These are phyloP conservation scores for Dermatemys mawii DNA, from an alignment of 2,113 vertebrate species.

Conservation along the genomic window DNA sequence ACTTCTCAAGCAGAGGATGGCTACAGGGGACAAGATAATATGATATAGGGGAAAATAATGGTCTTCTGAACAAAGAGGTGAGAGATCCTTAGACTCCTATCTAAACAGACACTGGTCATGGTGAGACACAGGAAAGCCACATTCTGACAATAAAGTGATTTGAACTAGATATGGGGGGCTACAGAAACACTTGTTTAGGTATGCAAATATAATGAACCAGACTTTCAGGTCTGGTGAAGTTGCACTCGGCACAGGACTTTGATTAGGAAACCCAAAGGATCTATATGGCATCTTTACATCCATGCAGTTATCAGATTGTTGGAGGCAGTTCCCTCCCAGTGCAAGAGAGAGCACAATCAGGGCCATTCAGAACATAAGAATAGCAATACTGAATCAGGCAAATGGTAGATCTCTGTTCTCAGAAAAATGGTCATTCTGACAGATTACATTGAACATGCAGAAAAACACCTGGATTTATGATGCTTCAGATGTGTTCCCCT, in stretches of 20 bases:
- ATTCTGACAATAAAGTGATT: too few relatives aligned
- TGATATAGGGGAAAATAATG: background rate
- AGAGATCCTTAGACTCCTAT: background rate
- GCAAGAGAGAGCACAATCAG: too few relatives aligned
- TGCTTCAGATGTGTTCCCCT: rapidly evolving
- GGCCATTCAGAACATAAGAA: too few relatives aligned
- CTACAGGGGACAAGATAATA: background rate
- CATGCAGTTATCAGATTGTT: too few relatives aligned
- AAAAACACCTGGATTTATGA: background rate
- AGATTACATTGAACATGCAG: background rate
- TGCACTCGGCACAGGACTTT: background rate
- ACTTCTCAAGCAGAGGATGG: background rate
- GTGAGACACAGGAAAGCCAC: too few relatives aligned
- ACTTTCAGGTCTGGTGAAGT: background rate
- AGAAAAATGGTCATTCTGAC: background rate
- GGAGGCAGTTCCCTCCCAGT: too few relatives aligned
- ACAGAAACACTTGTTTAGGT: too few relatives aligned
- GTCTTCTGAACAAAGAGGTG: background rate
- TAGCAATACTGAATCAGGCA: too few relatives aligned
- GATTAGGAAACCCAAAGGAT: background rate
- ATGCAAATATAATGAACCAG: background rate
- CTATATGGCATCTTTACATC: background rate
- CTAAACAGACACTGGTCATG: background rate
- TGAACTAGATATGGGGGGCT: too few relatives aligned
- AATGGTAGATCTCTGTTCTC: background rate